Evolutionary conservation across 2,888 invertebrate species (phyloP), one percentile per base, ranked within the genome.

Genomic region (Teinopalpus imperialis): DNA sequence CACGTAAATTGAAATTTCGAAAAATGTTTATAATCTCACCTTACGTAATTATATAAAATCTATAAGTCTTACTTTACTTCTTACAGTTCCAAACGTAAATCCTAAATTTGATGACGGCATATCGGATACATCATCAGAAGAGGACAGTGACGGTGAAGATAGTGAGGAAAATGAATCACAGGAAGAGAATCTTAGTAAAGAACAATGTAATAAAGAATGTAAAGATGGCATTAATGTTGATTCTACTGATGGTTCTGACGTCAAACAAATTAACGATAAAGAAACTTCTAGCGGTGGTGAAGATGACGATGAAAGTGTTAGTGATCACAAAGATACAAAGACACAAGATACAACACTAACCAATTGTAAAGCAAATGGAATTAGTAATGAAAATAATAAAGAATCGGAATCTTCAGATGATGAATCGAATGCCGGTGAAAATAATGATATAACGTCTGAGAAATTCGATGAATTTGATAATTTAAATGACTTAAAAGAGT

Each of bases 401-500:
- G 60, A 57, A n/a, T 47, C 50, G n/a, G n/a, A n/a, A n/a, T n/a
- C n/a, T n/a, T n/a, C n/a, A 43, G 55, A 54, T 18, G 51, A 53
- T 26, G 59, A 58, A 39, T 54, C 53, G 16, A 52, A 57, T 31
- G 56, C 52, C 9, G 55, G 57, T 31, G 55, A 54, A 4, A 49
- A 61, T 31, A 48, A 53, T 20, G 49, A 43, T 4, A 44, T 47
- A 31, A 51, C 57, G 29, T 51, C 53, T 16, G 48, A 44, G 2
- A 52, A 29, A 34, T 53, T 46, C 10, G 48, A 56, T 45, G 36
- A 44, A 3, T 52, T 63, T 14, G 66, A 74, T 49, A 62, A 80
- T 66, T 70, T 89, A 6, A 80, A 86, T 7, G 91, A 91, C 66
- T 68, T 90, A n/a, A 89, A 79, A 52, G 85, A 81, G 18, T 83